A percentile compares a stretch with the other conserved stretches of the same genome.
Conservation (phyloP, 2,797 vertebrate species). For the Thalassophryne amazonica region DNA sequence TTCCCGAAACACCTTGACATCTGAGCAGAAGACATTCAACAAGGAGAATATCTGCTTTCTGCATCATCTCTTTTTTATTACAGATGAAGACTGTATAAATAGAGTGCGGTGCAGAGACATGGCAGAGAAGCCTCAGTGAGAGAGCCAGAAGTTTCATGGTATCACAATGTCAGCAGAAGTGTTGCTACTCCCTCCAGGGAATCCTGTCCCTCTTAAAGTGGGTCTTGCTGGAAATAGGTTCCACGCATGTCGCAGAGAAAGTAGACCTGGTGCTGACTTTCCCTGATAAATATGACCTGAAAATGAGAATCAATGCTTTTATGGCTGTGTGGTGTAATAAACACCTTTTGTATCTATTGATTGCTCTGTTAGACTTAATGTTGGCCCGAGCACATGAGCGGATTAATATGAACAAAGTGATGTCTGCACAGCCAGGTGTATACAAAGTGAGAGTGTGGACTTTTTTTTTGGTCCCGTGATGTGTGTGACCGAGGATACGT, state of each 20-base stretch:
- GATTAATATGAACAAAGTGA: neutral
- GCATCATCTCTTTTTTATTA: slow-evolving; percentile 5
- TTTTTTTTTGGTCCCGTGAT: neutral
- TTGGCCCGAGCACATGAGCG: neutral
- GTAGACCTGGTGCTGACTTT: slow-evolving; percentile 35
- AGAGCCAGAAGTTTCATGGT: slow-evolving; percentile 22
- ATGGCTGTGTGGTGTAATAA: slow-evolving; percentile 5
- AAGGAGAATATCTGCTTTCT: slow-evolving; percentile 22
- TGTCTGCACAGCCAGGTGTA: no score
- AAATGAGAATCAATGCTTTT: slow-evolving; percentile 49
- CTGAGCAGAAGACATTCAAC: slow-evolving; percentile 20
- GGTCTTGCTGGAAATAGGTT: slow-evolving; percentile 46
- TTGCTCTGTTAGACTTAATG: slow-evolving; percentile 1
- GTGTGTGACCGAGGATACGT: neutral
- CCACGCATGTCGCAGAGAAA: slow-evolving; percentile 16
- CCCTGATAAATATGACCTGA: slow-evolving; percentile 43
- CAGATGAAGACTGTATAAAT: slow-evolving; percentile 39
- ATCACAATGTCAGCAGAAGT: slow-evolving; percentile 51
- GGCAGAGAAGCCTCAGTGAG: neutral
- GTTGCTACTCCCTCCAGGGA: slow-evolving; percentile 27
- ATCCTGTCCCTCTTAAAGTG: slow-evolving; percentile 39
- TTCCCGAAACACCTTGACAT: slow-evolving; percentile 28
- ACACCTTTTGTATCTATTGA: slow-evolving; percentile 9
- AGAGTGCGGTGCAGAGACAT: slow-evolving; percentile 8
- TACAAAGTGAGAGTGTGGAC: neutral